Conservation (phyloP, 2,888 invertebrate species). For the Lithosia quadra region DNA sequence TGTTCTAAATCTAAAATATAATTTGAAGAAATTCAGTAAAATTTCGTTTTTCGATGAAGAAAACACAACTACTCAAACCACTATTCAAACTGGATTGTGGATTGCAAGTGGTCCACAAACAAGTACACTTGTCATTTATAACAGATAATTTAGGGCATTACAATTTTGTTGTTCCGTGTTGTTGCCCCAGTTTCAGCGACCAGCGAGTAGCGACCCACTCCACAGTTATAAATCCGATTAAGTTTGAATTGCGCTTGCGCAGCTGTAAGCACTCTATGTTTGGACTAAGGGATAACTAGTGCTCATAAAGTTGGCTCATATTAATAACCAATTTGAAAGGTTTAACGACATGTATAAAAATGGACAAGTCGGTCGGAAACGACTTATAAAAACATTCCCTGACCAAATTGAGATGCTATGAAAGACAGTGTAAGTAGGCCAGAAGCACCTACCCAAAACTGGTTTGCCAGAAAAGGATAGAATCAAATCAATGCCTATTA, state of each 20-base stretch:
- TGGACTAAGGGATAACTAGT: background rate
- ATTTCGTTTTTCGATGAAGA: background rate
- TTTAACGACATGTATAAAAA: background rate
- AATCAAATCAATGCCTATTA: background rate
- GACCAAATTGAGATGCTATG: background rate
- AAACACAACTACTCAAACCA: background rate
- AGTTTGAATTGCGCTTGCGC: conserved; percentile 25
- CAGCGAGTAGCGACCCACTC: conserved; percentile 29
- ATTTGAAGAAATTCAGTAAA: too few species aligned
- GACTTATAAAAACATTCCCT: background rate
- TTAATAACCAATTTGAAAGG: background rate
- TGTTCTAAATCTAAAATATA: too few species aligned
- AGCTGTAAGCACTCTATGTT: conserved; percentile 14
- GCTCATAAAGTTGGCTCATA: background rate
- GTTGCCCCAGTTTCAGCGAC: conserved; percentile 34
- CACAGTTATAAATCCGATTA: conserved; percentile 35
- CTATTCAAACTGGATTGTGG: conserved; percentile 21
- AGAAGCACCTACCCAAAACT: background rate
- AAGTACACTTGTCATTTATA: conserved; percentile 23
- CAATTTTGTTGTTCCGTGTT: conserved; percentile 42
- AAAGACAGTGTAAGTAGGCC: background rate
- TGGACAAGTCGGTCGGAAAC: background rate
- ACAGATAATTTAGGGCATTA: conserved; percentile 31
- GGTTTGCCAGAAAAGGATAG: background rate
- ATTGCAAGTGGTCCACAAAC: conserved; percentile 35